Base-by-base conservation (phyloP, 2,113 vertebrate genomes). In the Apistogramma diplotaenia region DNA sequence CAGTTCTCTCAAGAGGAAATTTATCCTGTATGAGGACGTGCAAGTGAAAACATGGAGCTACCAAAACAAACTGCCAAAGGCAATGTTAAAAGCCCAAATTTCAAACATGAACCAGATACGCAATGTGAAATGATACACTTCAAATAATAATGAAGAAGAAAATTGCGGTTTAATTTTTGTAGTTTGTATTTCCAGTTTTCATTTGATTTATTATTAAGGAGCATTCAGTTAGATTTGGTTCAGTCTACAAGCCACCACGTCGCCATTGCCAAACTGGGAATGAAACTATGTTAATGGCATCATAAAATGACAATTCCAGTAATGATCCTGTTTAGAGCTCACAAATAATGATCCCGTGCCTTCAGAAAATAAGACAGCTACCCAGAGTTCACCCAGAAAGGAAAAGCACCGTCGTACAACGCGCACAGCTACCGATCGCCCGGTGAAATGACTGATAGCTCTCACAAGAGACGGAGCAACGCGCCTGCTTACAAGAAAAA, bases 281-380 rank as follows among this genome's bases (percentile, higher is more conserved):
- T 54, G 27, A 73, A 83, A 81, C n/a, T 3, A 19, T 40, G 53
- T 87, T 82, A 59, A 72, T 81, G 46, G 70, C 51, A 58, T 61
- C 49, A 31, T 71, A 21, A 84, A 85, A 59, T 51, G 72, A 79
- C 60, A 60, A 49, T 73, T 78, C 60, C 51, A 29, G 60, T 87
- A 78, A 87, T 67, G 71, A 85, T 71, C 55, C 49, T 58, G 72
- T 82, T 85, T 77, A 88, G 18, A 12, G 43, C 74, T 81, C 40
- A 33, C 56, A 80, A 55, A 84, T 87, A 87, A 87, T 87, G 46
- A 86, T 70, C 12, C 18, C 71, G 71, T 5, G 18, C 58, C 67
- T 80, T 16, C 8, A 78, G 74, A 67, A 76, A 81, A 79, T 70
- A 49, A 82, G 60, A 70, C 56, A 29, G 72, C 46, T 76, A 79